Conservation (phyloP, 2,888 invertebrate genomes). For the Ceriagrion tenellum region DNA sequence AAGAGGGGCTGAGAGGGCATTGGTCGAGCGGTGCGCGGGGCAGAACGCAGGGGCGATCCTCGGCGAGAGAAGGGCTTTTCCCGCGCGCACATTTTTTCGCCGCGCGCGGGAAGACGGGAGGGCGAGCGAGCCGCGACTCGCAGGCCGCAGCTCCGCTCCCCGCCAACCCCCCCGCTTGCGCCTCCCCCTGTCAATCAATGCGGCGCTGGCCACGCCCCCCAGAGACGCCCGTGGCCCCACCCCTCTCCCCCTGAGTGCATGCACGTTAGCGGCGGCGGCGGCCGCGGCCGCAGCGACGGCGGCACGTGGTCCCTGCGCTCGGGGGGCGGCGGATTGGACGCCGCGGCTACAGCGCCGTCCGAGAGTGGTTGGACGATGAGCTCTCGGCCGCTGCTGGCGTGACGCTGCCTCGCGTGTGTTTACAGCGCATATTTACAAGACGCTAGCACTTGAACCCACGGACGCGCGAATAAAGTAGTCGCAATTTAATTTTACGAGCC, state of each 20-base stretch:
- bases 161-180: conserved; percentile 37
- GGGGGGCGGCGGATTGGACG: not conserved
- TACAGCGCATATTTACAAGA: too few relatives aligned
- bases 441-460: too few relatives aligned
- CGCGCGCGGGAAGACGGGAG: conserved; percentile 60
- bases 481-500: too few relatives aligned
- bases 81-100: not conserved
- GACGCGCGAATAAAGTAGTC: too few relatives aligned
- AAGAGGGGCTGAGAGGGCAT: too few relatives aligned
- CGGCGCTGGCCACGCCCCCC: conserved; percentile 40
- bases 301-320: conserved; percentile 69
- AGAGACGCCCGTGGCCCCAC: conserved; percentile 39
- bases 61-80: not conserved
- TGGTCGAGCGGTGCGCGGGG: too few relatives aligned
- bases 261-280: conserved; percentile 69
- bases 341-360: not conserved
- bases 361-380: not conserved
- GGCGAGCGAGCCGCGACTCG: not conserved
- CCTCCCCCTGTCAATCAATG: conserved; percentile 68
- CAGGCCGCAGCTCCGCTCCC: conserved; percentile 68
- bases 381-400: not conserved
- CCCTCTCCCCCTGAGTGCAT: conserved; percentile 28
- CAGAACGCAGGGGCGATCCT: not conserved
- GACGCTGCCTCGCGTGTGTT: too few relatives aligned
- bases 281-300: conserved; percentile 73